These are phyloP conservation scores for Polyommatus icarus DNA, from an alignment of 2,888 invertebrate genomes.

Conservation along the genomic window DNA sequence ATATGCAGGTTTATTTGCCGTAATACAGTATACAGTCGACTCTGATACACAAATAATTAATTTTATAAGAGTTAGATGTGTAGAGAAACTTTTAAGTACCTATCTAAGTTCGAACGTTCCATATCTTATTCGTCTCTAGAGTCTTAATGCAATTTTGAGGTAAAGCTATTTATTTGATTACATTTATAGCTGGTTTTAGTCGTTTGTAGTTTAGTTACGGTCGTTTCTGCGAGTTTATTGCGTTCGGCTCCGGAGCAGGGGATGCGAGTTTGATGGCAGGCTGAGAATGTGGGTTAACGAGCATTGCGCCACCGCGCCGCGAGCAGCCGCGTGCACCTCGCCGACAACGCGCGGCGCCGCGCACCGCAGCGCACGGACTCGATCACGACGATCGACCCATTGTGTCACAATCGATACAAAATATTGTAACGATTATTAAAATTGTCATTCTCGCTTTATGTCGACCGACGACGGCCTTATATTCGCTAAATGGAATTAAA, in stretches of 20 bases:
- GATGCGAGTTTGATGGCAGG: constrained; percentile 50
- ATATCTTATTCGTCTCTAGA: background rate
- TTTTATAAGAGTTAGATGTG: background rate
- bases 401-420: constrained; percentile 47
- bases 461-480: background rate
- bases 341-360: constrained; percentile 42
- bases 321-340: constrained; percentile 35
- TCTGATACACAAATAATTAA: background rate
- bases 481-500: background rate
- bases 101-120: background rate
- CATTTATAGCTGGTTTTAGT: constrained; percentile 11
- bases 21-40: background rate
- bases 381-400: constrained; percentile 47
- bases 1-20: background rate
- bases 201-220: constrained; percentile 32
- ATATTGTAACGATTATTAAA: constrained; percentile 37
- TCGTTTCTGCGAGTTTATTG: constrained; percentile 27
- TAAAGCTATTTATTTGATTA: constrained; percentile 18
- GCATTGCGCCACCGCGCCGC: constrained; percentile 58
- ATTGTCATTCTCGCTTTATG: constrained; percentile 34
- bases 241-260: constrained; percentile 39
- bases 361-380: constrained; percentile 45
- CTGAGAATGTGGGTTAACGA: constrained; percentile 73
- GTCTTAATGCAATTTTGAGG: constrained; percentile 10
- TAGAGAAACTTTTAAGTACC: background rate